Evolutionary conservation across 2,888 invertebrate species (phyloP).

Genomic region (Polymixis flavicincta): DNA sequence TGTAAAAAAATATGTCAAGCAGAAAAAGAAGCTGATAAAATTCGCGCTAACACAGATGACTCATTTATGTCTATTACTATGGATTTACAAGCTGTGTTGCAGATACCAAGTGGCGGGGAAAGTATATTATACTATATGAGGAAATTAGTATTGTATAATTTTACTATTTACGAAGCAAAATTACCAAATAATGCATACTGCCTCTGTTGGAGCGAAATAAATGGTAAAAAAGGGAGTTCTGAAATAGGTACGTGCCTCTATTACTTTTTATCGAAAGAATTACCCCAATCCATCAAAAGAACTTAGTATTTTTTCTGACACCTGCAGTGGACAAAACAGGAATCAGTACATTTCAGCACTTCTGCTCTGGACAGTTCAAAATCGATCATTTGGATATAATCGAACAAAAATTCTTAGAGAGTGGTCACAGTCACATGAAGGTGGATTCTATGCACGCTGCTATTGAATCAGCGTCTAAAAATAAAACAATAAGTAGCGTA

Average conservation of each 20-base stretch:
- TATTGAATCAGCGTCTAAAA: constrained; percentile 42
- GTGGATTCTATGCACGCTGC: constrained; percentile 9
- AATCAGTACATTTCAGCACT: constrained; percentile 48
- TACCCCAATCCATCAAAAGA: constrained; percentile 26
- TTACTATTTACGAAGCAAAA: constrained; percentile 70
- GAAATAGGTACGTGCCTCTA: constrained; percentile 69
- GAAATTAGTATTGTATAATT: constrained; percentile 69
- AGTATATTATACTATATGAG: constrained; percentile 68
- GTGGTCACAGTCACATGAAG: constrained; percentile 3
- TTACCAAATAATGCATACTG: constrained; percentile 67
- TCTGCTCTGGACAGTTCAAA: constrained; percentile 44
- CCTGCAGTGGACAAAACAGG: constrained; percentile 40
- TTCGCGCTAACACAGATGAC: too few relatives aligned
- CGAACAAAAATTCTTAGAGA: constrained; percentile 14
- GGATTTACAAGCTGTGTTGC: too few relatives aligned
- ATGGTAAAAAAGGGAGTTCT: constrained; percentile 70
- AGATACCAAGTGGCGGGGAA: constrained; percentile 64
- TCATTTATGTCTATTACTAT: too few relatives aligned
- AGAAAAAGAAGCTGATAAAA: too few relatives aligned
- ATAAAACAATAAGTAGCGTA: constrained; percentile 35
- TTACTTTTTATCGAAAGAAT: constrained; percentile 38
- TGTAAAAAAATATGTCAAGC: too few relatives aligned
- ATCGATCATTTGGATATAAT: constrained; percentile 42
- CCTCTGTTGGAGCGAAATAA: constrained; percentile 67
- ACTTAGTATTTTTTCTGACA: constrained; percentile 38